Evolutionary conservation across 2,113 vertebrate species (phyloP).

Genomic region (Otocyon megalotis): DNA sequence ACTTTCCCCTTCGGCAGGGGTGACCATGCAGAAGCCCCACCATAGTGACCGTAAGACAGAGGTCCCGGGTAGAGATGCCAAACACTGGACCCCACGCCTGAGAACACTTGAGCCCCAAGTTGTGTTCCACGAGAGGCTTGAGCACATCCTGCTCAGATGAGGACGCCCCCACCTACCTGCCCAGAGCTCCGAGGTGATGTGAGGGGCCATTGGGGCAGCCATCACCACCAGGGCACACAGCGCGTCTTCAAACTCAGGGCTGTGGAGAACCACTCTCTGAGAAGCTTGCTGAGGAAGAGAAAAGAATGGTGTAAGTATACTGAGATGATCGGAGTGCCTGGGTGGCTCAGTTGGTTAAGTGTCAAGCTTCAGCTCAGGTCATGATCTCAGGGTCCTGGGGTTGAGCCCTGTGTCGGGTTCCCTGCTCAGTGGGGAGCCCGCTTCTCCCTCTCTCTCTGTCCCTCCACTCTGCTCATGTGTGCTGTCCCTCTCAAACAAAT

Average conservation of each 20-base stretch:
- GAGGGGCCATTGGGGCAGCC: slow-evolving; percentile 95
- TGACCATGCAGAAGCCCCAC: accelerated
- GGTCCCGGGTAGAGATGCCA: neutral
- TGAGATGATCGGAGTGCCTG: neutral
- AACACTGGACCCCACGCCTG: accelerated
- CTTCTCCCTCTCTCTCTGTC: too few species aligned
- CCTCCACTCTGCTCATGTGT: too few species aligned
- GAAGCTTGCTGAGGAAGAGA: slow-evolving; percentile 88
- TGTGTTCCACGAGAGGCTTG: accelerated
- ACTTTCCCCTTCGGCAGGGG: too few species aligned
- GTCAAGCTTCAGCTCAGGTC: too few species aligned
- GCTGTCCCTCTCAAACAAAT: too few species aligned
- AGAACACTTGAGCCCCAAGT: accelerated
- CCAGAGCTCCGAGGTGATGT: slow-evolving; percentile 97
- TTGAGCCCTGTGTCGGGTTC: too few species aligned
- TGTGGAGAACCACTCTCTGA: slow-evolving; percentile 90
- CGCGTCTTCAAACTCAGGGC: slow-evolving; percentile 94
- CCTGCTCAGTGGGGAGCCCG: too few species aligned
- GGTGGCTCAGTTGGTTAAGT: too few species aligned
- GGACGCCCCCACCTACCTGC: slow-evolving; percentile 89
- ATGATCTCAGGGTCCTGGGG: too few species aligned
- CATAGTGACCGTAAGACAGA: neutral
- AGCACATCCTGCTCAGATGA: neutral
- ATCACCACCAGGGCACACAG: slow-evolving; percentile 92
- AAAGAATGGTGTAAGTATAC: neutral